Conservation (phyloP, 2,797 vertebrate species). For the Cebuella pygmaea region DNA sequence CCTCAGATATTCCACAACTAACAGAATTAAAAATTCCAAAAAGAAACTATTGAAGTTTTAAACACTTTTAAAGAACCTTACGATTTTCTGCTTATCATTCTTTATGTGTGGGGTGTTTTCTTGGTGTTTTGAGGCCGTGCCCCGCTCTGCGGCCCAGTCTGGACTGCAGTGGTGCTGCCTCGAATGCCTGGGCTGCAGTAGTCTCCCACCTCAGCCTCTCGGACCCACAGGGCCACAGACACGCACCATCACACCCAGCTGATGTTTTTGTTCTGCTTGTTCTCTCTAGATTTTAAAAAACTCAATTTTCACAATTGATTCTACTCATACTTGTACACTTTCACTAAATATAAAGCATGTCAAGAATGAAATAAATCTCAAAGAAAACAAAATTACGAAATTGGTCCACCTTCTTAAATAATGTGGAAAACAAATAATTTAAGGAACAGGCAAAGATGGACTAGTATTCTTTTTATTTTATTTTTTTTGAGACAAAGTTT, state of each 20-base stretch:
- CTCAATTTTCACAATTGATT: neutral
- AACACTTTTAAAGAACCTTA: neutral
- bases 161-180: no score
- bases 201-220: no score
- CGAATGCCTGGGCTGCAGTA: no score
- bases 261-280: no score
- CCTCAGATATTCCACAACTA: neutral
- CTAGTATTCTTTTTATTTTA: neutral
- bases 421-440: neutral
- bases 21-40: neutral
- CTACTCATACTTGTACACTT: neutral
- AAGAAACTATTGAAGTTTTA: neutral
- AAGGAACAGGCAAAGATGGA: neutral
- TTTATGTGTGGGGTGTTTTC: no score
- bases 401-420: neutral
- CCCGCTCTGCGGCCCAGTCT: no score
- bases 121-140: no score
- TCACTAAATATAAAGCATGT: neutral
- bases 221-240: no score
- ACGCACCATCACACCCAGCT: no score
- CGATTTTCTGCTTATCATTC: neutral
- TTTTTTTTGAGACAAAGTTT: no score
- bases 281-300: neutral
- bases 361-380: conserved; percentile 15
- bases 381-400: neutral